Percentiles rank a stretch among this genome's conserved stretches.
These are phyloP conservation scores for Bettongia penicillata DNA, from an alignment of 2,113 vertebrate species.

Conservation along the genomic window DNA sequence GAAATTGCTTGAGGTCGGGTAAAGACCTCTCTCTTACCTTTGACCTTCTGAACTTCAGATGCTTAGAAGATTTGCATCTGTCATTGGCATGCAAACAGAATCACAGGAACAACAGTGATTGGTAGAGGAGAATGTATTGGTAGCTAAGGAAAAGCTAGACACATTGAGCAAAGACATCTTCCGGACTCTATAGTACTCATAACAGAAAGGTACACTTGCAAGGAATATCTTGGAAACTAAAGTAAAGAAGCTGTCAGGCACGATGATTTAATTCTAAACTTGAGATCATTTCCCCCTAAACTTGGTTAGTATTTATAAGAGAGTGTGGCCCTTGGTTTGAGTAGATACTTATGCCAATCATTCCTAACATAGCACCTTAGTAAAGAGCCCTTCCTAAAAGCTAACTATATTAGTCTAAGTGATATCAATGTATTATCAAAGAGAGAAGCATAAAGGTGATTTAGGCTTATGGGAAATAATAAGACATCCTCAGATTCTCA, in stretches of 20 bases:
- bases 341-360: neutral
- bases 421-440: too few species aligned
- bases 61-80: neutral
- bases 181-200: neutral
- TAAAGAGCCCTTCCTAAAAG: too few species aligned
- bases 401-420: too few species aligned
- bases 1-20: neutral
- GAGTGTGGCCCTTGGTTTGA: neutral
- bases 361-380: neutral
- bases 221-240: neutral
- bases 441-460: too few species aligned
- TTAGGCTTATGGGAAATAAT: too few species aligned
- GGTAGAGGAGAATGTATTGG: neutral
- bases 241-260: neutral
- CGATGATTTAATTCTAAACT: neutral
- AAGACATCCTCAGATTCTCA: too few species aligned
- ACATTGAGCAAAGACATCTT: neutral
- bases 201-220: neutral
- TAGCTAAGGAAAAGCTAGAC: neutral
- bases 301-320: neutral
- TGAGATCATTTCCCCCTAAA: neutral
- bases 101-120: neutral
- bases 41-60: neutral
- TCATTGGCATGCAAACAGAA: neutral
- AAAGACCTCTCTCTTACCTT: neutral